A percentile compares a stretch with the other conserved stretches of the same genome.
These are phyloP conservation scores for Melipona quadrifasciata DNA, from an alignment of 1,140 invertebrate species.

Conservation along the genomic window DNA sequence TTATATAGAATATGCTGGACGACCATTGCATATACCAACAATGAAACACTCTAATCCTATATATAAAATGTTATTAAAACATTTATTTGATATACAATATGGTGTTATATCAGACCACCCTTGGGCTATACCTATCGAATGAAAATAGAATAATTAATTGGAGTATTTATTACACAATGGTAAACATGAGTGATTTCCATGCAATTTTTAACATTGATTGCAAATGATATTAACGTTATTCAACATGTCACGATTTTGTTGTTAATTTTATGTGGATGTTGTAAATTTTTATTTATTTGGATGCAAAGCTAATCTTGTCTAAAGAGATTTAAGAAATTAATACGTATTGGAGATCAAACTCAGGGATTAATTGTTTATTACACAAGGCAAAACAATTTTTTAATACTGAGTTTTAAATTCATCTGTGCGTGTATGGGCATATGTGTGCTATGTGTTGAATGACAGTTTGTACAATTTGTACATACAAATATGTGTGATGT, in stretches of 20 bases:
- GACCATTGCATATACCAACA: constrained; percentile 88
- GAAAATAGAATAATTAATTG: constrained; percentile 12
- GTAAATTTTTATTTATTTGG: constrained; percentile 36
- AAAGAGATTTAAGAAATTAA: neutral
- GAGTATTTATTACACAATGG: constrained; percentile 16
- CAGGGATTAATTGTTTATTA: constrained; percentile 23
- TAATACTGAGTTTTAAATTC: neutral
- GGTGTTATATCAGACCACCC: constrained; percentile 89
- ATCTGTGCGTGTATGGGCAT: neutral
- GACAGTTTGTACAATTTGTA: neutral
- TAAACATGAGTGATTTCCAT: neutral
- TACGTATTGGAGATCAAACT: constrained; percentile 11
- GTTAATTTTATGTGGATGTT: neutral
- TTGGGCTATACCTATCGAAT: constrained; percentile 85
- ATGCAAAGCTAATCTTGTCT: neutral
- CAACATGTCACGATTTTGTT: no score
- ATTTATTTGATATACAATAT: constrained; percentile 93
- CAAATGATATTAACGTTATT: neutral
- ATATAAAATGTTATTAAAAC: constrained; percentile 86
- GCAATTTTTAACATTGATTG: neutral
- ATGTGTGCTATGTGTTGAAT: neutral
- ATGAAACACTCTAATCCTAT: constrained; percentile 87
- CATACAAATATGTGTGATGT: neutral
- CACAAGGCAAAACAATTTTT: neutral
- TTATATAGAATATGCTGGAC: constrained; percentile 88